These are phyloP conservation scores for Urocynchramus pylzowi DNA, from an alignment of 2,113 vertebrate genomes.

Conservation along the genomic window DNA sequence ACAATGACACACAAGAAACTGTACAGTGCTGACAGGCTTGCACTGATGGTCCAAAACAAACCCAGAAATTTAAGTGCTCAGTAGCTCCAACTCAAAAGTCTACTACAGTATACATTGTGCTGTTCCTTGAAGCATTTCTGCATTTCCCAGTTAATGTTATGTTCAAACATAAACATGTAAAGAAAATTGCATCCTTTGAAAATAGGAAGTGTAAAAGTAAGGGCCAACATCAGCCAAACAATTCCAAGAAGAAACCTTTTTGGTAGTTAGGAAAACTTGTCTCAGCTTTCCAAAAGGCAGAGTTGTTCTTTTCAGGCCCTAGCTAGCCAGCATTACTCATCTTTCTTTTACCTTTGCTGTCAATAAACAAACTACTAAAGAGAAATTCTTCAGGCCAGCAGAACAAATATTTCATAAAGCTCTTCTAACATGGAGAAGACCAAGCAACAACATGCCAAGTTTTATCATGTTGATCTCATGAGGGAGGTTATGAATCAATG, in stretches of 20 bases:
- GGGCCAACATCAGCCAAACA: not conserved
- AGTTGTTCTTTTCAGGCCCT: not conserved
- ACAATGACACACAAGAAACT: not conserved
- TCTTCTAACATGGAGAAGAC: not conserved
- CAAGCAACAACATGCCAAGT: not conserved
- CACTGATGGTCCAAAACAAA: not conserved
- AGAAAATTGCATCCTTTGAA: not conserved
- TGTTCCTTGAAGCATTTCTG: not conserved
- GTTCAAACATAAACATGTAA: not conserved
- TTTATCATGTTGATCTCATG: not conserved
- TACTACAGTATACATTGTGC: fast-evolving
- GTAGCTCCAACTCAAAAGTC: not conserved
- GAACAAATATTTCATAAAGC: not conserved
- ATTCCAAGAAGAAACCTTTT: not conserved
- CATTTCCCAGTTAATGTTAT: not conserved
- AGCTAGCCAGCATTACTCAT: not conserved
- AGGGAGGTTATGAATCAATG: not conserved
- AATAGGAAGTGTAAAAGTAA: not conserved
- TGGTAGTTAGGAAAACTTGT: not conserved
- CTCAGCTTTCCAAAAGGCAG: not conserved
- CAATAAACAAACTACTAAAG: not conserved
- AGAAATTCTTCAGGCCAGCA: not conserved
- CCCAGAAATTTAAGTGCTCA: not conserved
- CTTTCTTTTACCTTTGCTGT: not conserved
- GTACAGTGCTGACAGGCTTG: not conserved